Percentiles rank a stretch among this genome's conserved stretches.
phyloP scores from a whole-genome alignment of 1,140 invertebrate species.

The Bombyx mori region ASM3026992v2 NC_085111.1:14039501-14040000 shows the following conservation, averaged over 20 bases:
- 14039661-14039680: conserved; percentile 11
- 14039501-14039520: conserved; percentile 51
- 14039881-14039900: too few species aligned
- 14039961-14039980: conserved; percentile 28
- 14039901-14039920: background rate
- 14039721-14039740: conserved; percentile 14
- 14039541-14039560: conserved; percentile 55
- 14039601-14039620: background rate
- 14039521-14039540: conserved; percentile 53
- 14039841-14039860: too few species aligned
- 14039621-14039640: conserved; percentile 34
- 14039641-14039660: conserved; percentile 22
- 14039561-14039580: background rate
- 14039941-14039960: background rate
- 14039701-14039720: conserved; percentile 1
- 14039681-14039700: conserved; percentile 4
- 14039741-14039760: conserved; percentile 24
- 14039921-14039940: background rate
- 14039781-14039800: conserved; percentile 16
- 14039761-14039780: conserved; percentile 22
- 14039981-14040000: conserved; percentile 6
- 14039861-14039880: too few species aligned
- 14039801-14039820: conserved; percentile 20
- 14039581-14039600: too few species aligned
- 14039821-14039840: background rate